Percentiles rank a stretch among this genome's conserved stretches.
Evolutionary conservation across 2,797 vertebrate species (phyloP).

Genomic region (Gymnopithys bicolor): DNA sequence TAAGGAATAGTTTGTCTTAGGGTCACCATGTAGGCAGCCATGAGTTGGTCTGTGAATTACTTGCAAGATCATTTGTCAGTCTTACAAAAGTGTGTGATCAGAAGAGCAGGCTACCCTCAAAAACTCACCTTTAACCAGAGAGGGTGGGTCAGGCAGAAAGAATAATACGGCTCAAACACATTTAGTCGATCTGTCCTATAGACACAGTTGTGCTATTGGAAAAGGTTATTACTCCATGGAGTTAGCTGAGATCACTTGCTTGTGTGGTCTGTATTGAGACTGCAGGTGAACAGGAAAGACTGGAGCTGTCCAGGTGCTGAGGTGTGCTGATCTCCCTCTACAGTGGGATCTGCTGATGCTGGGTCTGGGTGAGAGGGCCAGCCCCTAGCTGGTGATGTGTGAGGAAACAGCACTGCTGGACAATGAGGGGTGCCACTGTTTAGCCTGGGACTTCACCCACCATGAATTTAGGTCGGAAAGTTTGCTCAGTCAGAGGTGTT

Average conservation of each 20-base stretch:
- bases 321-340: neutral
- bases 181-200: neutral
- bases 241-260: neutral
- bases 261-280: fast-evolving
- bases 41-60: neutral
- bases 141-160: neutral
- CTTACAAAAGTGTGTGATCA: neutral
- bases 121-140: neutral
- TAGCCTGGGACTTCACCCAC: neutral
- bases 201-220: neutral
- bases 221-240: neutral
- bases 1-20: neutral
- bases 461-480: neutral
- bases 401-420: neutral
- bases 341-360: fast-evolving
- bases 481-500: neutral
- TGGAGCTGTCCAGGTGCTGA: neutral
- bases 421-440: fast-evolving
- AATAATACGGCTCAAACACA: fast-evolving
- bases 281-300: neutral
- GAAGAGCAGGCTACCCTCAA: neutral
- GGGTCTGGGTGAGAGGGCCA: fast-evolving
- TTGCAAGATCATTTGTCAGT: neutral
- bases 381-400: fast-evolving
- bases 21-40: neutral